Conservation (phyloP, 2,797 vertebrate genomes). For the Eremophila alpestris region DNA sequence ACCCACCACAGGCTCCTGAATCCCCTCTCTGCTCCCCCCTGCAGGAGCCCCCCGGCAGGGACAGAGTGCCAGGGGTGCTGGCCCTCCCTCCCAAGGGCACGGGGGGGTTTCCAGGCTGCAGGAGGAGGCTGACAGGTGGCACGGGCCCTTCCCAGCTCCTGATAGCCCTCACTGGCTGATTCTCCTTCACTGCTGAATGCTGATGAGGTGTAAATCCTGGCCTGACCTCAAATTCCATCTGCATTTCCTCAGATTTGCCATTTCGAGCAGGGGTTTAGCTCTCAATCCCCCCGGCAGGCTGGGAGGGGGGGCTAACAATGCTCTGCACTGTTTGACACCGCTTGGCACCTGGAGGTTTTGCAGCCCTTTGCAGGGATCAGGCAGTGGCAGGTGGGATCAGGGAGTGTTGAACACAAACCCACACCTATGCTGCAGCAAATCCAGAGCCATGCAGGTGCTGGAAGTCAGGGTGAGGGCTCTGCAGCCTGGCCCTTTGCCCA, state of each 20-base stretch:
- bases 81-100: rapidly evolving
- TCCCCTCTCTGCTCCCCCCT: background rate
- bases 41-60: background rate
- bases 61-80: rapidly evolving
- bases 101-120: rapidly evolving
- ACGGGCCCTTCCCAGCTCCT: background rate
- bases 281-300: background rate
- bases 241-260: background rate
- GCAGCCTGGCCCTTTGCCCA: background rate
- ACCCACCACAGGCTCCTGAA: rapidly evolving
- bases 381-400: background rate
- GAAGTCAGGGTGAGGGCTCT: background rate
- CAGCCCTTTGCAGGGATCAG: background rate
- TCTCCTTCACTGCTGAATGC: background rate
- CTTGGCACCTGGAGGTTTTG: background rate
- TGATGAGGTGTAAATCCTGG: background rate
- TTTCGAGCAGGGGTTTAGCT: background rate
- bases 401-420: background rate
- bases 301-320: background rate
- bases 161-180: background rate
- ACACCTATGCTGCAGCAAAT: background rate
- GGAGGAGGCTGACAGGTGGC: rapidly evolving
- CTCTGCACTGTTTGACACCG: background rate
- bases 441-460: rapidly evolving
- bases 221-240: background rate